phyloP scores from a whole-genome alignment of 1,140 invertebrate genomes.

The Xylocopa sonorina region DNA sequence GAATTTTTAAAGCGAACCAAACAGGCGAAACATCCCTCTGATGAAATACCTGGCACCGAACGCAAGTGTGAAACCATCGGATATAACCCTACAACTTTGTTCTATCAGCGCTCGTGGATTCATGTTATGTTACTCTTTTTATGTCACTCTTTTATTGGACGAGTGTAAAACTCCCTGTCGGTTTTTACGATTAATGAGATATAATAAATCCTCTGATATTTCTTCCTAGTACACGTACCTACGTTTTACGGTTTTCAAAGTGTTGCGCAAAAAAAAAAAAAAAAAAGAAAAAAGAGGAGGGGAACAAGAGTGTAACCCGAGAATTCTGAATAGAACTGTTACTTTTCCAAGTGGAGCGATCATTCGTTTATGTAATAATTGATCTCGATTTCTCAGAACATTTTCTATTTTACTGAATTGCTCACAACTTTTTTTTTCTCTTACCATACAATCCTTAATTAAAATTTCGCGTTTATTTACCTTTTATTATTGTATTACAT shows the following conservation, averaged over 20 bases:
- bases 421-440: neutral
- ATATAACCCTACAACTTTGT: conserved; percentile 21
- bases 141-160: neutral
- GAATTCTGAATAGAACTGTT: neutral
- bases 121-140: neutral
- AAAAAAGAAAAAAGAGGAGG: neutral
- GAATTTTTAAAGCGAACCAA: conserved; percentile 54
- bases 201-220: neutral
- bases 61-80: conserved; percentile 13
- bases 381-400: too few relatives aligned
- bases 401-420: too few relatives aligned
- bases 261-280: neutral
- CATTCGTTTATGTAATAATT: too few relatives aligned
- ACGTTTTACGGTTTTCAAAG: neutral
- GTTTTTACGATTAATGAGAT: conserved; percentile 8
- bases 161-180: neutral
- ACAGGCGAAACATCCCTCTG: conserved; percentile 37
- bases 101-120: conserved; percentile 28
- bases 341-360: neutral
- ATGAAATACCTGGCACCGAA: conserved; percentile 48
- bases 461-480: too few relatives aligned
- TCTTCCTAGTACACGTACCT: neutral
- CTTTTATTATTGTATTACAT: too few relatives aligned
- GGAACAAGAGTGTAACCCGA: neutral
- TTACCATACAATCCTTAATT: too few relatives aligned